phyloP scores from a whole-genome alignment of 2,113 vertebrate species.

The Zootoca vivipara region DNA sequence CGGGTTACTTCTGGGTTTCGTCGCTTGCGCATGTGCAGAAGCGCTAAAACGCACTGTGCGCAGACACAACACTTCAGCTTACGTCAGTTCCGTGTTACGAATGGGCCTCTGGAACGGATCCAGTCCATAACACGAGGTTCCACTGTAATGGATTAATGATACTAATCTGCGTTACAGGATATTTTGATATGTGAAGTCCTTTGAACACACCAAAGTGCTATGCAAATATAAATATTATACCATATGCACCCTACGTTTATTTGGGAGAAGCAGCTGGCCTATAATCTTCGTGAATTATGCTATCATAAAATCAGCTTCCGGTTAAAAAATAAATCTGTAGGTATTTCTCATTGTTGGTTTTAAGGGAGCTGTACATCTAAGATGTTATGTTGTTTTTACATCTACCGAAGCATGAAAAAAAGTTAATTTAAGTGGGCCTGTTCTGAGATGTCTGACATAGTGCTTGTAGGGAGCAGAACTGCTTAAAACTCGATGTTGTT shows the following conservation, averaged over 20 bases:
- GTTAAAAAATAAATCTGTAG: background rate
- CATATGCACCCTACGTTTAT: background rate
- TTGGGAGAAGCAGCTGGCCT: background rate
- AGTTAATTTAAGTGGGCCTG: background rate
- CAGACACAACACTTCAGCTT: too few species aligned
- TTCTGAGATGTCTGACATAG: background rate
- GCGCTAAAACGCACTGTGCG: too few species aligned
- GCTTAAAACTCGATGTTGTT: background rate
- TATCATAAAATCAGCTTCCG: background rate
- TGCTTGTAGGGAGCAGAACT: background rate
- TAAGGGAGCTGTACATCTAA: background rate
- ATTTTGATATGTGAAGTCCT: background rate
- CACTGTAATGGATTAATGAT: background rate
- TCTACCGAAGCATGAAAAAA: background rate
- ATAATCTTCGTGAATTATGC: background rate
- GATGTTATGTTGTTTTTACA: background rate
- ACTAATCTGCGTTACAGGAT: background rate
- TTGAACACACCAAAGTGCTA: background rate
- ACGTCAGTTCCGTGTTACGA: too few species aligned
- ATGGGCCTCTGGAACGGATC: too few species aligned
- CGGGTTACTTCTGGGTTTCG: too few species aligned
- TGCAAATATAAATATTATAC: background rate
- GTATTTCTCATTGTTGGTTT: background rate
- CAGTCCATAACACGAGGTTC: too few species aligned
- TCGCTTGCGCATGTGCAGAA: too few species aligned